Evolutionary conservation across 2,888 invertebrate species (phyloP).

Genomic region (Stomorhina lunata): DNA sequence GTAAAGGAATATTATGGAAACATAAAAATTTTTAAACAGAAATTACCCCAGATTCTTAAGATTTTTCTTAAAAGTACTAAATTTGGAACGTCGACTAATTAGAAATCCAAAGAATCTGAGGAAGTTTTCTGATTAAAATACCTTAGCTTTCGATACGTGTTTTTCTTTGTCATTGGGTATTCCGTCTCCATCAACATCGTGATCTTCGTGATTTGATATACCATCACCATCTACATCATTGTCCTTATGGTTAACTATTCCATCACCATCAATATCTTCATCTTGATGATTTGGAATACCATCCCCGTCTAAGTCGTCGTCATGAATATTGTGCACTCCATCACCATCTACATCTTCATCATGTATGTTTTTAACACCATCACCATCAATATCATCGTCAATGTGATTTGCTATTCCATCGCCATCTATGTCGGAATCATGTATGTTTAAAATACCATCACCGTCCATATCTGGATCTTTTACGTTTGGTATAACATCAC

Average conservation of each 20-base stretch:
- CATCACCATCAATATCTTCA: constrained; percentile 80
- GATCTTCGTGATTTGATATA: constrained; percentile 68
- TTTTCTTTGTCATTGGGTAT: constrained; percentile 65
- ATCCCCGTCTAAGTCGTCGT: constrained; percentile 72
- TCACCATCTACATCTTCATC: constrained; percentile 77
- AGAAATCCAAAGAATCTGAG: constrained; percentile 56
- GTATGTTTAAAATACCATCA: constrained; percentile 71
- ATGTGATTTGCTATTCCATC: constrained; percentile 76
- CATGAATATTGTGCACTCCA: constrained; percentile 77
- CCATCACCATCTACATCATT: constrained; percentile 74
- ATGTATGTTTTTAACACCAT: constrained; percentile 78
- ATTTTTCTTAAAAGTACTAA: constrained; percentile 3
- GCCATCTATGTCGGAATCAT: constrained; percentile 71
- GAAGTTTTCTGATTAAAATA: constrained; percentile 69
- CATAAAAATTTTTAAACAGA: constrained; percentile 52
- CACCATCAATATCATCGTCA: constrained; percentile 74
- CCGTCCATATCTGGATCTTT: constrained; percentile 68
- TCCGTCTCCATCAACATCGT: constrained; percentile 67
- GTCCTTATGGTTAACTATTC: constrained; percentile 76
- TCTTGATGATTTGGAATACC: constrained; percentile 78
- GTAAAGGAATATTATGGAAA: constrained; percentile 68
- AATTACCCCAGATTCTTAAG: constrained; percentile 48
- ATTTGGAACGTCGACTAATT: neutral
- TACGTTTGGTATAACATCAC: constrained; percentile 69
- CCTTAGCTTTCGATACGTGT: constrained; percentile 68